phyloP scores from a whole-genome alignment of 1,140 invertebrate genomes.

The Schlechtendalia chinensis region DNA sequence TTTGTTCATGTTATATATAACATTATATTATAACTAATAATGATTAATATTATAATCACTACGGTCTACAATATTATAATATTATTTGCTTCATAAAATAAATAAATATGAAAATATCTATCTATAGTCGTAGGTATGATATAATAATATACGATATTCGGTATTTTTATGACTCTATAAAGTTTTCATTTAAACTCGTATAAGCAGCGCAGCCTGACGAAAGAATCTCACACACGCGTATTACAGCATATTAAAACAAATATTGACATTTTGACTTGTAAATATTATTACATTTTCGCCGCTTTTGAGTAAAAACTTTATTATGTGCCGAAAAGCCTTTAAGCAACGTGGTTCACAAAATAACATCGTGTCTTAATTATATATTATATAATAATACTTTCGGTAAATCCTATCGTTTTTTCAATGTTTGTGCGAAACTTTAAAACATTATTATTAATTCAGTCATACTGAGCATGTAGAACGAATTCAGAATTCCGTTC shows the following conservation, averaged over 20 bases:
- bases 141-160: background rate
- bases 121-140: background rate
- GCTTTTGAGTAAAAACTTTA: background rate
- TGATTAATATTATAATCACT: background rate
- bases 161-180: slow-evolving; percentile 2
- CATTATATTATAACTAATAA: too few relatives aligned
- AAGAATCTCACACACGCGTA: too few relatives aligned
- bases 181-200: background rate
- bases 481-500: too few relatives aligned
- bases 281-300: background rate
- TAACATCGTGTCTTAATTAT: too few relatives aligned
- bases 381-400: too few relatives aligned
- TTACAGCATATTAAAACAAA: background rate
- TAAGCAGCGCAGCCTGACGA: background rate
- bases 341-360: background rate
- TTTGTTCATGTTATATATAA: too few relatives aligned
- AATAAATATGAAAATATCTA: background rate
- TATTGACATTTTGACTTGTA: background rate
- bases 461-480: too few relatives aligned
- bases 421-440: too few relatives aligned
- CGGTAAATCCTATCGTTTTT: too few relatives aligned
- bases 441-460: too few relatives aligned
- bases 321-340: background rate
- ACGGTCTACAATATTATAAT: background rate
- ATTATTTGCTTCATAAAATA: background rate